Evolutionary conservation across 2,888 invertebrate species (phyloP).

Genomic region (Leistus spinibarbis): DNA sequence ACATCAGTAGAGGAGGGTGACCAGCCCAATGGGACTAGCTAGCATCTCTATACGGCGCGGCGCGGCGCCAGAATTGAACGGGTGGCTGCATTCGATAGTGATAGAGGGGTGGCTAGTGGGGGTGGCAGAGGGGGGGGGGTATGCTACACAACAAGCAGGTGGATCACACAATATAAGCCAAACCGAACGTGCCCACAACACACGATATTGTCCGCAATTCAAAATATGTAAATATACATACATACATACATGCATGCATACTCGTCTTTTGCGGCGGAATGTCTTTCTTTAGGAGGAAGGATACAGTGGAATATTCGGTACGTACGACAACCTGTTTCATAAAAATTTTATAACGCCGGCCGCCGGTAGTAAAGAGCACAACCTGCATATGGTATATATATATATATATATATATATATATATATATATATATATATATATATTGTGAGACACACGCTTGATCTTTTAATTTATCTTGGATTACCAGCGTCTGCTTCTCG

Average conservation of each 20-base stretch:
- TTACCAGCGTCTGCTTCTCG: background rate
- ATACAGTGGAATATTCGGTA: constrained; percentile 15
- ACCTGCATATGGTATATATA: constrained; percentile 4
- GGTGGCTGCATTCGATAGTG: background rate
- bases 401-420: too few species aligned
- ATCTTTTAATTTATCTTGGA: background rate
- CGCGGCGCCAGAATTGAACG: background rate
- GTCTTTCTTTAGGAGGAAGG: too few species aligned
- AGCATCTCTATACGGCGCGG: background rate
- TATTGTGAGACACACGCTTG: background rate
- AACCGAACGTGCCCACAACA: constrained; percentile 20
- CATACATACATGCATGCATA: too few species aligned
- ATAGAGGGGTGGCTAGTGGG: background rate
- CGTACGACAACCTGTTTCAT: constrained; percentile 25
- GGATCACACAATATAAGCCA: constrained; percentile 23
- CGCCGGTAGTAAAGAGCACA: constrained; percentile 12
- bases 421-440: too few species aligned
- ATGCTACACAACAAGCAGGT: background rate
- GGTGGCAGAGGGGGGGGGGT: constrained; percentile 5
- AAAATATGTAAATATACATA: constrained; percentile 27
- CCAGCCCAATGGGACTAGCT: background rate
- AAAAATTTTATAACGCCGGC: constrained; percentile 27
- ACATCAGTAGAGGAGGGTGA: constrained; percentile 22
- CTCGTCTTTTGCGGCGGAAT: too few species aligned
- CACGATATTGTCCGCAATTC: constrained; percentile 28